phyloP scores from a whole-genome alignment of 1,140 invertebrate genomes.

The Elysia chlorotica region DNA sequence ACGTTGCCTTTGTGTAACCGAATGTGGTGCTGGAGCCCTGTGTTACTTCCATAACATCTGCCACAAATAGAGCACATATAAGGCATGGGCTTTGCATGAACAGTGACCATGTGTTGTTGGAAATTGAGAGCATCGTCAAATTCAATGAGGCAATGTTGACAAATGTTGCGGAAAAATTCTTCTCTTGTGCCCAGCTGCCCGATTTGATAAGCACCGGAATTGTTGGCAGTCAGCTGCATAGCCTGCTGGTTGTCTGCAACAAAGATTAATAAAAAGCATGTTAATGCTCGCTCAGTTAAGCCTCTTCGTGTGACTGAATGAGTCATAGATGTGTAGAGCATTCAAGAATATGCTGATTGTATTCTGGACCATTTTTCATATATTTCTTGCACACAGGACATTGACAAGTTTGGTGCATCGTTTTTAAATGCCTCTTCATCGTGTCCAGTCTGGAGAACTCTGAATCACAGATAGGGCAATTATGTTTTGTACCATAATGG shows the following conservation, averaged over 20 bases:
- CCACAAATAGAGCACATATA: conserved; percentile 7
- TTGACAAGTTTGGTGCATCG: conserved; percentile 3
- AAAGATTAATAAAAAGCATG: not conserved
- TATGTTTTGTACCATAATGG: not conserved
- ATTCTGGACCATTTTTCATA: not conserved
- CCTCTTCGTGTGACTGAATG: not conserved
- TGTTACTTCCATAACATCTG: conserved; percentile 4
- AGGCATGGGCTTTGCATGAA: not conserved
- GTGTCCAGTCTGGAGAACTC: not conserved
- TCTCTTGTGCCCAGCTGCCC: not conserved
- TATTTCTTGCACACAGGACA: not conserved
- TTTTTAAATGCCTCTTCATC: not conserved
- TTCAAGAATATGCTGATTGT: not conserved
- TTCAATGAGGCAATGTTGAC: not conserved
- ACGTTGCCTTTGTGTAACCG: conserved; percentile 4
- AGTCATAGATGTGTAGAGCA: not conserved
- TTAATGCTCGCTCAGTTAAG: not conserved
- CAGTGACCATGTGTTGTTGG: not conserved
- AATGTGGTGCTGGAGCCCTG: conserved; percentile 6
- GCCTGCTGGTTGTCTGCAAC: not conserved
- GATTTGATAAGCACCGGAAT: not conserved
- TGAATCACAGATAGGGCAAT: not conserved
- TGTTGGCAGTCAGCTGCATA: not conserved
- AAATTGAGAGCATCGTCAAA: not conserved
- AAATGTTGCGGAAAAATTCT: not conserved